Conservation (phyloP, 2,797 vertebrate genomes). For the Karalla daura region DNA sequence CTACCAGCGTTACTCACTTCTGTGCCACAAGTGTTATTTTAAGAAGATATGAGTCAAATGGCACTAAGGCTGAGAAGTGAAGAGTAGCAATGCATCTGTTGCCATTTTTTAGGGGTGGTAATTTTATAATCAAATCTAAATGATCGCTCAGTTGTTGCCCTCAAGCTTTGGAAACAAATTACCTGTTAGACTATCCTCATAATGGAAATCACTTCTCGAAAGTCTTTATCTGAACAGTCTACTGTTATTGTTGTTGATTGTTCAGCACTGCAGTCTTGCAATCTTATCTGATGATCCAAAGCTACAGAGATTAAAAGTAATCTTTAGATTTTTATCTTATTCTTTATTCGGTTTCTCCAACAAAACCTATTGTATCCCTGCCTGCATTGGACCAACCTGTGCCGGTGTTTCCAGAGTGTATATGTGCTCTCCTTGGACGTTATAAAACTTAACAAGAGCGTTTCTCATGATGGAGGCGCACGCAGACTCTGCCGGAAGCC, state of each 20-base stretch:
- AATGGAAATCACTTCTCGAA: too few species aligned
- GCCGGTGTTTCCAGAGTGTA: constrained; percentile 98
- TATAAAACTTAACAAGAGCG: constrained; percentile 97
- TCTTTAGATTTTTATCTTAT: not conserved
- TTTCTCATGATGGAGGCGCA: constrained; percentile 89
- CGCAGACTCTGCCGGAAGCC: constrained; percentile 85
- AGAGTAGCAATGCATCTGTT: not conserved
- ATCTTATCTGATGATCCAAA: too few species aligned
- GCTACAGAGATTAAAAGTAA: too few species aligned
- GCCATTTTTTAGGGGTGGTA: too few species aligned
- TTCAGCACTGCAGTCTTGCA: too few species aligned
- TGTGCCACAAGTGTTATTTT: not conserved
- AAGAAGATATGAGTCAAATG: not conserved
- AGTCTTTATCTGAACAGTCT: too few species aligned
- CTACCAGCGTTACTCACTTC: not conserved
- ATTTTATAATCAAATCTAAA: too few species aligned
- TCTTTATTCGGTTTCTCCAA: not conserved
- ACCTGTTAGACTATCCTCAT: too few species aligned
- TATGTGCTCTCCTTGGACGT: constrained; percentile 96
- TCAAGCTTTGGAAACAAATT: too few species aligned
- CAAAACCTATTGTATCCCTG: not conserved
- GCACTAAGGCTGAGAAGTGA: not conserved
- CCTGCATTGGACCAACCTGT: constrained; percentile 82
- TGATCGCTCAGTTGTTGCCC: too few species aligned
- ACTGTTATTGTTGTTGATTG: too few species aligned